Evolutionary conservation across 92 coral and sea anemone species (phyloP).

Genomic region (Umimayanthus chanpuru): DNA sequence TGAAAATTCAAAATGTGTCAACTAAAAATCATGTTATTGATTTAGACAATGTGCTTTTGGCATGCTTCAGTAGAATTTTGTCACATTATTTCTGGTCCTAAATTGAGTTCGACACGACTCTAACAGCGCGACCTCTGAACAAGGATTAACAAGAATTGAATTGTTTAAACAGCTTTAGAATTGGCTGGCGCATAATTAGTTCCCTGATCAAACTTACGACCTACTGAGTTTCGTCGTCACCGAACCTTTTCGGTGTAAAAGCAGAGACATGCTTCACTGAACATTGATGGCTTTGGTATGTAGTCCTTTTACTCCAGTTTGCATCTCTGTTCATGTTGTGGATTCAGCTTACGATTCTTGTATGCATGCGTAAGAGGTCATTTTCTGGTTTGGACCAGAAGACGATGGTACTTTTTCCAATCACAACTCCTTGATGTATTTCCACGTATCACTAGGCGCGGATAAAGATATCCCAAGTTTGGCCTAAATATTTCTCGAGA

Average conservation of each 20-base stretch:
- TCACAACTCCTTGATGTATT: neutral
- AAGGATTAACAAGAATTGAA: neutral
- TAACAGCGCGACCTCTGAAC: neutral
- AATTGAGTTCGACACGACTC: neutral
- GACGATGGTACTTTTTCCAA: neutral
- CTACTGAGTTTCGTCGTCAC: neutral
- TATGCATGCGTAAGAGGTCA: neutral
- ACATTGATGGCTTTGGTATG: neutral
- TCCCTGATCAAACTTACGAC: neutral
- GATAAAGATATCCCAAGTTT: too few relatives aligned
- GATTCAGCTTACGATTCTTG: too few relatives aligned
- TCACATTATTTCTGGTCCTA: neutral
- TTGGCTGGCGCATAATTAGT: too few relatives aligned
- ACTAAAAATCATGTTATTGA: neutral
- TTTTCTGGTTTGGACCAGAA: neutral
- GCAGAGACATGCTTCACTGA: neutral
- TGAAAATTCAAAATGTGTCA: constrained; percentile 3
- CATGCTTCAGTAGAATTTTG: neutral
- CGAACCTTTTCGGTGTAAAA: neutral
- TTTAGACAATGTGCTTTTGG: neutral
- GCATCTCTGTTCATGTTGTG: too few relatives aligned
- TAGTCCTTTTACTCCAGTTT: neutral
- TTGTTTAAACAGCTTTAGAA: neutral
- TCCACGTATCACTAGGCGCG: neutral
- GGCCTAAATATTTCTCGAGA: too few relatives aligned